Conservation (phyloP, 2,888 invertebrate species). For the Oxytorus armatus region DNA sequence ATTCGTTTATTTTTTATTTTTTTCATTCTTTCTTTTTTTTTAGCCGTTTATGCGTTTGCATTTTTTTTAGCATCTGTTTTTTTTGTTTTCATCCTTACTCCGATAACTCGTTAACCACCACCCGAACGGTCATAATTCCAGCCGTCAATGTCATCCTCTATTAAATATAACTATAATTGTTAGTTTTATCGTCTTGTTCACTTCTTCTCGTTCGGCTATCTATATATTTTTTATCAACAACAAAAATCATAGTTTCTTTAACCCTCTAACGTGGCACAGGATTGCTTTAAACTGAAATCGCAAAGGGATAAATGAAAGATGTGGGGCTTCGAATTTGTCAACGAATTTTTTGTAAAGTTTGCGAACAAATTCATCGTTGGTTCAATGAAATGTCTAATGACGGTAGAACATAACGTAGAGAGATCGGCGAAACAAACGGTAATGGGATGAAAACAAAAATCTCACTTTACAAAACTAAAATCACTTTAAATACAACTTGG, state of each 20-base stretch:
- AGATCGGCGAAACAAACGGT: too few relatives aligned
- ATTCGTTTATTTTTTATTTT: conserved; percentile 7
- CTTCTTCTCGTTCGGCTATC: neutral
- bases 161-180: conserved; percentile 49
- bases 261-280: neutral
- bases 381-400: neutral
- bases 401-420: too few relatives aligned
- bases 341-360: neutral
- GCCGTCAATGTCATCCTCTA: conserved; percentile 49
- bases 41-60: neutral
- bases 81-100: conserved; percentile 34
- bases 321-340: too few relatives aligned
- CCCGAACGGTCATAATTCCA: conserved; percentile 47
- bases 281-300: neutral
- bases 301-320: neutral
- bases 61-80: conserved; percentile 13
- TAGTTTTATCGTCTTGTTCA: conserved; percentile 16
- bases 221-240: neutral
- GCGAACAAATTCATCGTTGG: neutral
- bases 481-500: too few relatives aligned
- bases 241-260: neutral
- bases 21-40: conserved; percentile 19
- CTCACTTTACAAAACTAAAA: too few relatives aligned
- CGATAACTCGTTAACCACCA: conserved; percentile 41
- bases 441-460: too few relatives aligned